Evolutionary conservation across 2,113 vertebrate genomes (phyloP).

Genomic region (Protobothrops mucrosquamatus): DNA sequence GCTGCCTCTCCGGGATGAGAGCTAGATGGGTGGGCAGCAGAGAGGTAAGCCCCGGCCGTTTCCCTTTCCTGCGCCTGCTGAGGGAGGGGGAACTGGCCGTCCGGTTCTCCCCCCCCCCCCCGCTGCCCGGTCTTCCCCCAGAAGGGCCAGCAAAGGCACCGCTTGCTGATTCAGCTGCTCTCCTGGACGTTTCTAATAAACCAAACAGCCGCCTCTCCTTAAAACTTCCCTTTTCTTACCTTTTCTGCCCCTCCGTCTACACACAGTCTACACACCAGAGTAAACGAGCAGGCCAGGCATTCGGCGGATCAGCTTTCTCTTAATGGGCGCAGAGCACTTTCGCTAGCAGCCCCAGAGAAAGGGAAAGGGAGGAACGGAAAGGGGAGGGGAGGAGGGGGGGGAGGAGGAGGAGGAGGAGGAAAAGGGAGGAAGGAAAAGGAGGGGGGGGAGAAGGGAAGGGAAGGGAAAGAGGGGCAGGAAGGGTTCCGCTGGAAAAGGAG

Average conservation of each 20-base stretch:
- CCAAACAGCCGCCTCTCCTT: no score
- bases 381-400: no score
- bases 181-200: background rate
- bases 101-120: background rate
- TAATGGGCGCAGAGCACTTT: background rate
- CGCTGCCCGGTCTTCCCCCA: background rate
- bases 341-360: background rate
- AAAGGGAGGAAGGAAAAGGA: background rate
- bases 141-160: background rate
- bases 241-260: background rate
- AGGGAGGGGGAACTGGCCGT: no score
- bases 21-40: background rate
- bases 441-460: background rate
- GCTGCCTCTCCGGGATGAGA: background rate
- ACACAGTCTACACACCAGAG: background rate
- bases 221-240: background rate
- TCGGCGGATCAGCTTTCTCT: background rate
- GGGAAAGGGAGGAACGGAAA: background rate
- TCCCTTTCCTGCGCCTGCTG: no score
- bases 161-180: background rate
- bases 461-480: background rate
- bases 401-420: background rate
- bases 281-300: background rate
- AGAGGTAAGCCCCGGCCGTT: fast-evolving
- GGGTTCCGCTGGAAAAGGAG: background rate